phyloP scores from a whole-genome alignment of 1,140 invertebrate species.

The Drosophila lowei region DNA sequence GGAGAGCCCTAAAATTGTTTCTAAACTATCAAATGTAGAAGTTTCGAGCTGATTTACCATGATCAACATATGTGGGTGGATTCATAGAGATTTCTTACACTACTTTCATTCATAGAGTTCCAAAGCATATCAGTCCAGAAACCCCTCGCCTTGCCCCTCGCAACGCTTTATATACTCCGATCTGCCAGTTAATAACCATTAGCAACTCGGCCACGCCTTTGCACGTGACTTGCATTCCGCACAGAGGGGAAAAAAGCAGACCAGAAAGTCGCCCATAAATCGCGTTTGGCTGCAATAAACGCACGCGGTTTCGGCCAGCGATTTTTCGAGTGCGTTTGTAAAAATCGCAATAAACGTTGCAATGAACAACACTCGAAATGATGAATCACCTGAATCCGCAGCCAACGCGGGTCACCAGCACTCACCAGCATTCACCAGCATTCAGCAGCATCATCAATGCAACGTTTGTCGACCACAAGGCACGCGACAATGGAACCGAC shows the following conservation, averaged over 20 bases:
- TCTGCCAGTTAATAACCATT: not conserved
- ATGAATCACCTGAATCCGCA: slow-evolving; percentile 75
- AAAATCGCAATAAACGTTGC: slow-evolving; percentile 82
- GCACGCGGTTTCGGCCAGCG: slow-evolving; percentile 20
- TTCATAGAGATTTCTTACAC: too few relatives aligned
- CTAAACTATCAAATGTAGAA: too few relatives aligned
- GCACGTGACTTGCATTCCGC: slow-evolving; percentile 26
- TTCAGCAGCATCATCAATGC: slow-evolving; percentile 62
- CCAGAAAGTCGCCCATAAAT: slow-evolving; percentile 40
- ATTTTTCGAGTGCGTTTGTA: slow-evolving; percentile 77
- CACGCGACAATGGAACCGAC: slow-evolving; percentile 57
- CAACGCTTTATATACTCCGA: not conserved
- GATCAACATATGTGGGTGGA: too few relatives aligned
- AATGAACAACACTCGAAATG: slow-evolving; percentile 82
- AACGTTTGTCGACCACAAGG: slow-evolving; percentile 76
- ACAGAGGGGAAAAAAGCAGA: not conserved
- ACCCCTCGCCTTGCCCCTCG: not conserved
- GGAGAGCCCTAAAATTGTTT: too few relatives aligned
- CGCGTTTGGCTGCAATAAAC: slow-evolving; percentile 37
- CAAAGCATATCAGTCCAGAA: too few relatives aligned
- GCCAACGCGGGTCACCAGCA: too few relatives aligned
- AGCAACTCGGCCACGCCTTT: too few relatives aligned
- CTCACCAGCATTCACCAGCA: too few relatives aligned
- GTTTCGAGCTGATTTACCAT: too few relatives aligned
- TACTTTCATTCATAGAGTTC: too few relatives aligned